Percentiles rank a stretch among this genome's conserved stretches.
Conservation (phyloP, 2,888 invertebrate species). For the Drosophila mettleri region DNA sequence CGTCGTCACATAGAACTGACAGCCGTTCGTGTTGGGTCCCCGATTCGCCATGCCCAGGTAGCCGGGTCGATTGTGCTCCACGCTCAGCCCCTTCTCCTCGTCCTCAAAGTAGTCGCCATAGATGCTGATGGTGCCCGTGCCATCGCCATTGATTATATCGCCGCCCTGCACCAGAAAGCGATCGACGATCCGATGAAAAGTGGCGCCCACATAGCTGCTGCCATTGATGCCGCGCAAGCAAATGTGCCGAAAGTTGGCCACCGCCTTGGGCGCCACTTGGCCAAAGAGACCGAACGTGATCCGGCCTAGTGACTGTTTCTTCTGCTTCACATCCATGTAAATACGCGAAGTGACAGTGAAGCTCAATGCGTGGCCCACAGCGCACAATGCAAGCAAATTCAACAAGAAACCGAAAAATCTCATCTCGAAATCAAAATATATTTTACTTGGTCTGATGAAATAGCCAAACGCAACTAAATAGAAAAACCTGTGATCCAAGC, state of each 20-base stretch:
- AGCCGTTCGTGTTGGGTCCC: constrained; percentile 95
- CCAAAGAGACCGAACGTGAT: constrained; percentile 94
- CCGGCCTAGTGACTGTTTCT: constrained; percentile 89
- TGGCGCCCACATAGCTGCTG: constrained; percentile 91
- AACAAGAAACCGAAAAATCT: constrained; percentile 45
- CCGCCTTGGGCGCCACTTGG: constrained; percentile 93
- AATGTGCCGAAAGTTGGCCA: constrained; percentile 93
- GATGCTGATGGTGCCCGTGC: constrained; percentile 93
- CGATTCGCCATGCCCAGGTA: constrained; percentile 97
- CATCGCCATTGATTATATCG: constrained; percentile 92
- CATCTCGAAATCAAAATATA: constrained; percentile 40
- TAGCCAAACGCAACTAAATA: constrained; percentile 53
- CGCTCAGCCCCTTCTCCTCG: constrained; percentile 92
- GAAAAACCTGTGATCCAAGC: constrained; percentile 16
- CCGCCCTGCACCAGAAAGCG: constrained; percentile 97
- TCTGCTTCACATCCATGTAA: constrained; percentile 92
- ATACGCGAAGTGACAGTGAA: constrained; percentile 86
- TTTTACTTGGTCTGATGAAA: constrained; percentile 51
- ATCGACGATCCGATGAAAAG: constrained; percentile 94
- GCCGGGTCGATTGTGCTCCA: constrained; percentile 92
- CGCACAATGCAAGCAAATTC: constrained; percentile 30
- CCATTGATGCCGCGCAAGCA: constrained; percentile 91
- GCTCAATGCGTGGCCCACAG: constrained; percentile 64
- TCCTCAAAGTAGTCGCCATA: constrained; percentile 94
- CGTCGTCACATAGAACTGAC: constrained; percentile 97